Evolutionary conservation across 2,797 vertebrate genomes (phyloP).

Genomic region (Mareca strepera): DNA sequence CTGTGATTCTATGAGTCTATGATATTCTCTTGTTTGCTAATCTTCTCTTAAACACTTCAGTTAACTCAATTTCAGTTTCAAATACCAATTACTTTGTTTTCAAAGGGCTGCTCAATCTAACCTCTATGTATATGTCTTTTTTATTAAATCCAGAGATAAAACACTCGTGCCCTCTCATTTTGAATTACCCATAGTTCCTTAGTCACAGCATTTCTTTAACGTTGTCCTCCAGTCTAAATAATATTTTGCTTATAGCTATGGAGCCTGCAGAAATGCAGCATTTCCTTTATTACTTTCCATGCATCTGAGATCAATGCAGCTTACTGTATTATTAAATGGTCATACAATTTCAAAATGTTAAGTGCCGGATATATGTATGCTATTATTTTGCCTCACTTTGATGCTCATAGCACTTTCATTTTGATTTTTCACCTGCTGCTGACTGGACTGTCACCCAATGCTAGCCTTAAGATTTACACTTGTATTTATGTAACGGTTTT

Average conservation of each 20-base stretch:
- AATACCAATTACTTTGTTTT: neutral
- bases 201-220: neutral
- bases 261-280: neutral
- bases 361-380: neutral
- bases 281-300: neutral
- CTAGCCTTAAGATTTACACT: neutral
- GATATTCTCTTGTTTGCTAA: neutral
- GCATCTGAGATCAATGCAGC: neutral
- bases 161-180: neutral
- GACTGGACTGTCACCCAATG: neutral
- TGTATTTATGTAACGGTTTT: neutral
- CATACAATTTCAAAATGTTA: neutral
- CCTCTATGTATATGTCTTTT: neutral
- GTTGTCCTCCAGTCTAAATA: neutral
- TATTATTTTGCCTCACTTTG: conserved; percentile 1
- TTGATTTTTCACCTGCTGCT: conserved; percentile 7
- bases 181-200: neutral
- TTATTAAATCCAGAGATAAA: neutral
- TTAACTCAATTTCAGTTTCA: neutral
- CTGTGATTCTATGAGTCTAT: too few relatives aligned
- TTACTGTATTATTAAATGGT: neutral
- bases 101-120: neutral
- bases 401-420: neutral
- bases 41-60: neutral
- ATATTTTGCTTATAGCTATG: neutral